These are phyloP conservation scores for Armadillidium nasatum DNA, from an alignment of 1,140 invertebrate species.

Conservation along the genomic window DNA sequence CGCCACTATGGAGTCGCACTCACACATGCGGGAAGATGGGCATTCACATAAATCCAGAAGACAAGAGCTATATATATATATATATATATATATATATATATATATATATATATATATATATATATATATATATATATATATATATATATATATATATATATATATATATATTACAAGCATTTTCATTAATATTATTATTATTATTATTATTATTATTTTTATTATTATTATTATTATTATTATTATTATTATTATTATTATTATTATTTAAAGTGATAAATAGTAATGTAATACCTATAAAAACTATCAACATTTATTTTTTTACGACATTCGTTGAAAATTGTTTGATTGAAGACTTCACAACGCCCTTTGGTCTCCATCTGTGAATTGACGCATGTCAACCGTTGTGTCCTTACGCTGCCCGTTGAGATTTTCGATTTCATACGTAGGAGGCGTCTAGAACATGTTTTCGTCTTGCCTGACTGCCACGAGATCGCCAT, in stretches of 20 bases:
- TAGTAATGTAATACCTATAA: neutral
- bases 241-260: too few relatives aligned
- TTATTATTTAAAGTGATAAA: too few relatives aligned
- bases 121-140: too few relatives aligned
- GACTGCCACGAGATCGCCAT: constrained; percentile 5
- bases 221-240: too few relatives aligned
- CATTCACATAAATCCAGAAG: constrained; percentile 26
- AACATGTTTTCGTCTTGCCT: neutral
- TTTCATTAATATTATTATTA: too few relatives aligned
- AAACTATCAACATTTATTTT: neutral
- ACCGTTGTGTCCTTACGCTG: neutral
- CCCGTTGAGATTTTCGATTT: neutral
- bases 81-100: too few relatives aligned
- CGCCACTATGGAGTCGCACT: constrained; percentile 24
- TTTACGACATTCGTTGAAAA: neutral
- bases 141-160: too few relatives aligned
- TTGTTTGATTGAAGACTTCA: neutral
- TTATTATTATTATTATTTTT: too few relatives aligned
- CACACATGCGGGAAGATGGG: constrained; percentile 3
- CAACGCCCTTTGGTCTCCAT: neutral
- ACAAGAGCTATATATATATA: too few relatives aligned
- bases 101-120: too few relatives aligned
- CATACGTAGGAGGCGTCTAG: neutral
- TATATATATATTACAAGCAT: too few relatives aligned
- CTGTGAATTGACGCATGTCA: neutral